Percentiles rank a stretch among this genome's conserved stretches.
Conservation (phyloP, 1,140 invertebrate species). For the Achroia grisella region DNA sequence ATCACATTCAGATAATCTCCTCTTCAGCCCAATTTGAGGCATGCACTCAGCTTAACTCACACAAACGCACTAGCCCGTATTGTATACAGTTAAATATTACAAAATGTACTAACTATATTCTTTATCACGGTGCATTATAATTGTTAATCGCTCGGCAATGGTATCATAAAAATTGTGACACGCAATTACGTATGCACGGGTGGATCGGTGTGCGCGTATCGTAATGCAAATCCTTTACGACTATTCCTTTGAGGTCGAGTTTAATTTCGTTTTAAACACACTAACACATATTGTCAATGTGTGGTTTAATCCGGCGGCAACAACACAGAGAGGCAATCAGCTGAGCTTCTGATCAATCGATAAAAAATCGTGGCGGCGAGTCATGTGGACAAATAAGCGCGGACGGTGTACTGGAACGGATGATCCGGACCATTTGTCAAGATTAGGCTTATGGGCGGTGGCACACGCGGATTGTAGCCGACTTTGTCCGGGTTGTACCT, state of each 20-base stretch:
- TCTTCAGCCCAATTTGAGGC: conserved; percentile 73
- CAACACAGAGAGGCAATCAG: conserved; percentile 65
- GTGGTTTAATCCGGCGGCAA: conserved; percentile 54
- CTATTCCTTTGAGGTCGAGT: conserved; percentile 30
- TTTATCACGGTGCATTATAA: background rate
- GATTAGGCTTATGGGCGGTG: conserved; percentile 44
- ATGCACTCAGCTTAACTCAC: conserved; percentile 61
- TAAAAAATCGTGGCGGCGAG: conserved; percentile 53
- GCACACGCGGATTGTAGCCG: conserved; percentile 6
- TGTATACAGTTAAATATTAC: background rate
- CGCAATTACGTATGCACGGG: background rate
- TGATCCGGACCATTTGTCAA: conserved; percentile 65
- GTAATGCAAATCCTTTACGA: conserved; percentile 33
- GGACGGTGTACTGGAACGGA: conserved; percentile 35
- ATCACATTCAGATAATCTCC: conserved; percentile 78
- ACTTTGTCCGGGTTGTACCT: conserved; percentile 1
- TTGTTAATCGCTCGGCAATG: background rate
- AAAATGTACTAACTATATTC: background rate
- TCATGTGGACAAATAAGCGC: conserved; percentile 48
- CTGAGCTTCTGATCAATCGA: conserved; percentile 63
- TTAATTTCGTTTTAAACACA: conserved; percentile 26
- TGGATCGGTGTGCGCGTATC: conserved; percentile 20
- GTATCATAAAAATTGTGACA: conserved; percentile 1
- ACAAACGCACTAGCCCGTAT: conserved; percentile 15
- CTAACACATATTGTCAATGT: conserved; percentile 11